Percentiles rank a stretch among this genome's conserved stretches.
Conservation (phyloP, 2,888 invertebrate species). For the Pimpla rufipes region DNA sequence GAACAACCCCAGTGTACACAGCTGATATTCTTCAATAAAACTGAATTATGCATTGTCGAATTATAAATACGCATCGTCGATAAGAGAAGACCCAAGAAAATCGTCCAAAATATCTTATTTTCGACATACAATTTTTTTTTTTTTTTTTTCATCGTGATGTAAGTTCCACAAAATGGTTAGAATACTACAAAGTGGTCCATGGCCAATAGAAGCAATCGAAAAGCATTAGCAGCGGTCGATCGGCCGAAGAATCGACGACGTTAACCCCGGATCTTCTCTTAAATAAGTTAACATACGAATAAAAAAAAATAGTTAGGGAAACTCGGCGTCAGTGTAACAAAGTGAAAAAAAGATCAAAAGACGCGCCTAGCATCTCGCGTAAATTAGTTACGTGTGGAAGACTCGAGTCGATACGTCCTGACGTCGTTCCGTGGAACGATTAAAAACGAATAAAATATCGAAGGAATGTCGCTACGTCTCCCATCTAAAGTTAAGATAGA, state of each 20-base stretch:
- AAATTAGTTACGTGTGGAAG: slow-evolving; percentile 29
- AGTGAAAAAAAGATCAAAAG: slow-evolving; percentile 14
- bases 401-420: slow-evolving; percentile 15
- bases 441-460: slow-evolving; percentile 34
- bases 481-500: slow-evolving; percentile 9
- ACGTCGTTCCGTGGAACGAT: slow-evolving; percentile 10
- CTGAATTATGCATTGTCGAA: slow-evolving; percentile 44
- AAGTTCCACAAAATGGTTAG: neutral
- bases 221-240: neutral
- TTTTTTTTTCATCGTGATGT: too few species aligned
- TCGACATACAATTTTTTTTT: neutral
- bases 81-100: neutral
- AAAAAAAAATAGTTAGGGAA: neutral
- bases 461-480: slow-evolving; percentile 46
- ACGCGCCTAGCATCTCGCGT: slow-evolving; percentile 1
- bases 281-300: neutral
- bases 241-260: neutral
- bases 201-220: neutral
- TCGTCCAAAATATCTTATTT: neutral
- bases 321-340: neutral
- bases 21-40: slow-evolving; percentile 52
- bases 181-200: neutral
- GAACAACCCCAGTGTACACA: slow-evolving; percentile 52
- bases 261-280: neutral
- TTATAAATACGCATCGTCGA: slow-evolving; percentile 5